Conservation (phyloP, 1,140 invertebrate species). For the Calephelis nemesis region DNA sequence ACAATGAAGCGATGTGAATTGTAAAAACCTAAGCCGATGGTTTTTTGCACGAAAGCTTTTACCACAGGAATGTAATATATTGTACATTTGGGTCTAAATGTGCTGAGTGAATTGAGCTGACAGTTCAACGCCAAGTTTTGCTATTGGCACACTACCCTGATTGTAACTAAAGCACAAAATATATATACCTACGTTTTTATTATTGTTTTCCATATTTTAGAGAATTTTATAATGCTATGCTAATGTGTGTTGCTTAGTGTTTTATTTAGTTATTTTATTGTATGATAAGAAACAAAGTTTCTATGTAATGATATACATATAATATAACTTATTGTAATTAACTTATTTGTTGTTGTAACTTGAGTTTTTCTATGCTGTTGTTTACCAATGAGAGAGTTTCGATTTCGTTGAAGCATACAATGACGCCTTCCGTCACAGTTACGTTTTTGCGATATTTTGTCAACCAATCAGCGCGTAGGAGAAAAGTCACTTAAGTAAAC, state of each 20-base stretch:
- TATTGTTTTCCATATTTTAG: conserved; percentile 70
- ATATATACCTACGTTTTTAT: conserved; percentile 47
- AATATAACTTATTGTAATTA: conserved; percentile 70
- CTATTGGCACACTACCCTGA: conserved; percentile 61
- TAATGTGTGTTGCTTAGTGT: conserved; percentile 74
- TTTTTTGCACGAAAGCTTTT: conserved; percentile 72
- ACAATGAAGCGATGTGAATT: conserved; percentile 66
- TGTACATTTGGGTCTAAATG: conserved; percentile 78
- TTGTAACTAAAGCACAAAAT: conserved; percentile 56
- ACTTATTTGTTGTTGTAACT: conserved; percentile 77
- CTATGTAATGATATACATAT: conserved; percentile 52
- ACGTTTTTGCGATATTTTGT: too few species aligned
- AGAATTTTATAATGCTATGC: conserved; percentile 54
- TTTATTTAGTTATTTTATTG: conserved; percentile 68
- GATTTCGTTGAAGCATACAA: conserved; percentile 41
- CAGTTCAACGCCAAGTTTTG: conserved; percentile 73
- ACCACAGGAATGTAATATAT: conserved; percentile 77
- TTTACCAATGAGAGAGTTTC: conserved; percentile 40
- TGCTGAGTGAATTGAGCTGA: conserved; percentile 74
- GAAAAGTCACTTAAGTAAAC: too few species aligned
- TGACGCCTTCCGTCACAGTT: too few species aligned
- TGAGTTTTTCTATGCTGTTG: conserved; percentile 49
- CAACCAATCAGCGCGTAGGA: too few species aligned
- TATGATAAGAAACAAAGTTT: conserved; percentile 75
- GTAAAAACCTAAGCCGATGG: conserved; percentile 68